Evolutionary conservation across 2,797 vertebrate species (phyloP), one percentile per base, ranked within the genome.

Genomic region (Bovichtus diacanthus): DNA sequence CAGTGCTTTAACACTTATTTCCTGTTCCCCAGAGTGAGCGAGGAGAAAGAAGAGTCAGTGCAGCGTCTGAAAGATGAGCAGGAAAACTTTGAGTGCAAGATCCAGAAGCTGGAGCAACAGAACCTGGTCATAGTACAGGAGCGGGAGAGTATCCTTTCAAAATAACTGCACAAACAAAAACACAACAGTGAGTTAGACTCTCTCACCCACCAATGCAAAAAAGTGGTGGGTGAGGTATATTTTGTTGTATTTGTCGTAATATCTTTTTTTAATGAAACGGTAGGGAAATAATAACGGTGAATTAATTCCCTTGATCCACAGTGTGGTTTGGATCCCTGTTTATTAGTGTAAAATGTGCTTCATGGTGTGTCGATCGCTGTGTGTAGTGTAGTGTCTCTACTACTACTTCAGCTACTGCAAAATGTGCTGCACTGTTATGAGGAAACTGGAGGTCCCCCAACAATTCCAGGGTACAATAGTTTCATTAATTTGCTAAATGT

Each of bases 31-130:
- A 99, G 98, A 92, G 95, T 99, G 77, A 99, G 96, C 16, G 97
- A 99, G 91, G 97, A 99, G 92, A 99, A 98, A 85, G 97, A 99
- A 60, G 97, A 97, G 88, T 98, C 97, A 0, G 95, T 96, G 74
- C 96, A 96, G 82, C 96, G 96, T 1, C 93, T 98, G 77, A 96
- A 95, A 92, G 93, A 96, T 19, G 97, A 98, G 83, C 97, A 99
- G 73, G 96, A 95, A 80, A 95, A 95, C 0, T 99, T 98, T 88
- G 97, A 98, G 88, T 95, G 94, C 93, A 98, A 97, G 91, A 98
- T 99, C 87, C 95, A 94, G 64, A 95, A 97, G 64, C 93, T 99
- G 87, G 98, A 98, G 91, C 92, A 98, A 51, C 96, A 99, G 92
- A 98, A 99, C 74, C 88, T 94, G 67, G 80, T 97, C 70, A 99